A percentile compares a stretch with the other conserved stretches of the same genome.
Evolutionary conservation across 2,797 vertebrate genomes (phyloP).

Genomic region (Acipenser transmontanus): DNA sequence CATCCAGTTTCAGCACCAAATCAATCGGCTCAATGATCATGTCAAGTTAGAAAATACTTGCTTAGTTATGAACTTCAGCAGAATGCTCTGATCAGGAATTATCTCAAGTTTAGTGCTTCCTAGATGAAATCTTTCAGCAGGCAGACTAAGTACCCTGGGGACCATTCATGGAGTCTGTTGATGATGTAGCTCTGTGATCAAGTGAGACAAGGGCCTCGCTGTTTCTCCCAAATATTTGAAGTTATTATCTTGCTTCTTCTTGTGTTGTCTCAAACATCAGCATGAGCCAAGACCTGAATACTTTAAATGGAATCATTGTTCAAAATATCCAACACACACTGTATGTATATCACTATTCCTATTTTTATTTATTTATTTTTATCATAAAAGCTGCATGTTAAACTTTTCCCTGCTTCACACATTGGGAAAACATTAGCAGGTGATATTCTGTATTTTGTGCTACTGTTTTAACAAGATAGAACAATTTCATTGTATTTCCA

Average conservation of each 20-base stretch:
- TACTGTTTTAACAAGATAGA: no score
- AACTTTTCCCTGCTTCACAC: no score
- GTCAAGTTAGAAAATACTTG: not conserved
- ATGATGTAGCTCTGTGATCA: not conserved
- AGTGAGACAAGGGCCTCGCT: not conserved
- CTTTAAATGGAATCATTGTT: constrained; percentile 7
- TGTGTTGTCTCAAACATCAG: not conserved
- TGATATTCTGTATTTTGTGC: no score
- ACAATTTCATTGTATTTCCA: no score
- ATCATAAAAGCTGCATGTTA: no score
- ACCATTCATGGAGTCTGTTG: not conserved
- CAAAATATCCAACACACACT: not conserved
- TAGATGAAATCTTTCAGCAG: constrained; percentile 1
- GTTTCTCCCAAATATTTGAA: not conserved
- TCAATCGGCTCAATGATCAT: no score
- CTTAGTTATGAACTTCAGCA: not conserved
- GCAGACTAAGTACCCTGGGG: constrained; percentile 1
- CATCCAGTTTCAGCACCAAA: no score
- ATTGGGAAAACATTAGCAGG: no score
- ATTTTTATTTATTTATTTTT: no score
- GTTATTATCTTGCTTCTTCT: not conserved
- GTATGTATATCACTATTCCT: no score
- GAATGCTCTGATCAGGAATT: not conserved
- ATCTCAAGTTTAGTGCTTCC: constrained; percentile 2
- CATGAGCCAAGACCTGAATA: constrained; percentile 9